These are phyloP conservation scores for Raillietiella orientalis DNA, from an alignment of 2,888 invertebrate genomes.

Conservation along the genomic window DNA sequence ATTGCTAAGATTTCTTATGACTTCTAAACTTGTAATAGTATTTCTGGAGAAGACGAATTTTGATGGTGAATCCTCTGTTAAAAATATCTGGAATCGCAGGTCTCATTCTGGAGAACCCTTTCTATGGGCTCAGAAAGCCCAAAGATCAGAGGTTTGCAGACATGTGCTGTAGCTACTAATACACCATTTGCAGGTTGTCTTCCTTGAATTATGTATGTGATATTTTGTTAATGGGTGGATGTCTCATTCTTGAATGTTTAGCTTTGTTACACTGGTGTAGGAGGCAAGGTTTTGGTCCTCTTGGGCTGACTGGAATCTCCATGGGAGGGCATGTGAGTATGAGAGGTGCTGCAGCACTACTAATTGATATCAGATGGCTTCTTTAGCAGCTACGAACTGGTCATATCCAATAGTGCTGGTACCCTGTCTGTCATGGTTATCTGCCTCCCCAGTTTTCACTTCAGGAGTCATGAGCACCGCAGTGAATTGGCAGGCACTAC, in stretches of 20 bases:
- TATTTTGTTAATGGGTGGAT: constrained; percentile 96
- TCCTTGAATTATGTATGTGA: constrained; percentile 81
- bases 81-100: constrained; percentile 69
- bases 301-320: constrained; percentile 77
- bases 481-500: constrained; percentile 69
- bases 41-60: constrained; percentile 58
- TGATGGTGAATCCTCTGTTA: constrained; percentile 66
- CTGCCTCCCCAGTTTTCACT: constrained; percentile 81
- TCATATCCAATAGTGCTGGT: constrained; percentile 70
- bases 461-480: constrained; percentile 85
- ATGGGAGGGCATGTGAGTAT: constrained; percentile 83
- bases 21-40: constrained; percentile 20
- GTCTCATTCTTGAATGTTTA: constrained; percentile 59
- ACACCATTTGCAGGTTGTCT: constrained; percentile 28
- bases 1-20: constrained; percentile 3
- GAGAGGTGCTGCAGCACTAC: background rate
- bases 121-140: constrained; percentile 65
- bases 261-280: constrained; percentile 84
- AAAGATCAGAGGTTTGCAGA: constrained; percentile 38
- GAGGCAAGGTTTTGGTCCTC: constrained; percentile 55
- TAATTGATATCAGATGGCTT: constrained; percentile 46
- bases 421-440: constrained; percentile 90
- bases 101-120: constrained; percentile 84
- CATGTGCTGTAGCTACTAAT: background rate
- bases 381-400: constrained; percentile 82